These are phyloP conservation scores for Teleiodes luculella DNA, from an alignment of 2,888 invertebrate genomes.

Conservation along the genomic window DNA sequence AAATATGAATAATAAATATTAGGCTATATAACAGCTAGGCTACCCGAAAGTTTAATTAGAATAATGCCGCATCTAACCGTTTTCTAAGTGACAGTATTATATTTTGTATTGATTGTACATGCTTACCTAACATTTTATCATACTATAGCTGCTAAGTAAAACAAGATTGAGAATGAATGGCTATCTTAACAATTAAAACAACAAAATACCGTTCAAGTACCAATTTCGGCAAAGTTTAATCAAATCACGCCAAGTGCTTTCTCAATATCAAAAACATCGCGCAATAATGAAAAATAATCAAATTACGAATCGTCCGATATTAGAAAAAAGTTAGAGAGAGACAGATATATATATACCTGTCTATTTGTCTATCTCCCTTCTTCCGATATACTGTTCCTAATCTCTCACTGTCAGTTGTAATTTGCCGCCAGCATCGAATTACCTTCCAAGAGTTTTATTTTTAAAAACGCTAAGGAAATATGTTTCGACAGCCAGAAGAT, in stretches of 20 bases:
- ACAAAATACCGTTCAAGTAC: background rate
- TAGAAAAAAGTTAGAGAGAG: constrained; percentile 22
- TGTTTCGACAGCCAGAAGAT: constrained; percentile 60
- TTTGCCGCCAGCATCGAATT: constrained; percentile 71
- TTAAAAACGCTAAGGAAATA: constrained; percentile 62
- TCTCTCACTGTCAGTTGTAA: constrained; percentile 77
- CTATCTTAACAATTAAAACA: background rate
- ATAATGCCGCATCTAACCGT: too few species aligned
- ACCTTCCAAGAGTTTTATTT: constrained; percentile 73
- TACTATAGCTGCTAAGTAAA: too few species aligned
- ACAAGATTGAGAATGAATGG: too few species aligned
- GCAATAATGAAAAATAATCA: constrained; percentile 35
- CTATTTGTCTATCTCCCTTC: constrained; percentile 32
- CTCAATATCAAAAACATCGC: background rate
- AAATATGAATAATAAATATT: too few species aligned
- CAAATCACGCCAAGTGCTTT: background rate
- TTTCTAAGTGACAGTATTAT: too few species aligned
- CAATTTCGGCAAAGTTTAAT: background rate
- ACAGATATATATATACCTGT: constrained; percentile 28
- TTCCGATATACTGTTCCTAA: constrained; percentile 58
- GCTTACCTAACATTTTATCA: too few species aligned
- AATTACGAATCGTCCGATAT: constrained; percentile 38
- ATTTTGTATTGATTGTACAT: too few species aligned
- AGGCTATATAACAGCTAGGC: too few species aligned
- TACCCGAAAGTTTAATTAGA: too few species aligned